phyloP scores from a whole-genome alignment of 2,113 vertebrate species.

The Petrocephalus zakoni region DNA sequence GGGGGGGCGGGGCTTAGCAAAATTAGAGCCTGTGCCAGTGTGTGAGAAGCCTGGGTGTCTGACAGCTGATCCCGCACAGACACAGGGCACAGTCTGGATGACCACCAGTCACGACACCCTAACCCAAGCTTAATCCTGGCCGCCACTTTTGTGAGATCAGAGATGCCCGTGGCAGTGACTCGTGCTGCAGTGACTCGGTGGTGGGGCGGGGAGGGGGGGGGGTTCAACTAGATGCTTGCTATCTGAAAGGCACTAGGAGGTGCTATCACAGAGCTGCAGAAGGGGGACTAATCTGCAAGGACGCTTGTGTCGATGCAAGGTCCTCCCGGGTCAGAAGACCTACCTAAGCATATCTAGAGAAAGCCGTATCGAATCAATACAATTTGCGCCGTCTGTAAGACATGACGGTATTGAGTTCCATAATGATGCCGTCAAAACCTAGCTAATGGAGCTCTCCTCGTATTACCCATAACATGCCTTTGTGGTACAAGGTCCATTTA shows the following conservation, averaged over 20 bases:
- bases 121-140: background rate
- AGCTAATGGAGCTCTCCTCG: background rate
- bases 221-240: background rate
- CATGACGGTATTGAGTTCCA: background rate
- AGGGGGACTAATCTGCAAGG: background rate
- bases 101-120: background rate
- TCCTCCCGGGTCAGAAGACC: background rate
- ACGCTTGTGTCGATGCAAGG: background rate
- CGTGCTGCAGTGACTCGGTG: background rate
- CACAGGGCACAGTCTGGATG: background rate
- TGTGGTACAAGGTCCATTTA: background rate
- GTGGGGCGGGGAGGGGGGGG: background rate
- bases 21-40: too few relatives aligned
- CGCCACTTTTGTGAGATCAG: background rate
- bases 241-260: background rate
- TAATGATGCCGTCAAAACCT: background rate
- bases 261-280: background rate
- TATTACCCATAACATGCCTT: background rate
- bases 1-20: background rate
- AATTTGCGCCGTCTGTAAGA: background rate
- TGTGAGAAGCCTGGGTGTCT: background rate
- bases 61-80: background rate
- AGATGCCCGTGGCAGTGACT: background rate
- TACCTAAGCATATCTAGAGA: background rate
- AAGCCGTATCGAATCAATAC: background rate